Evolutionary conservation across 2,113 vertebrate species (phyloP), one percentile per base, ranked within the genome.

Genomic region (Rhagologus leucostigma): DNA sequence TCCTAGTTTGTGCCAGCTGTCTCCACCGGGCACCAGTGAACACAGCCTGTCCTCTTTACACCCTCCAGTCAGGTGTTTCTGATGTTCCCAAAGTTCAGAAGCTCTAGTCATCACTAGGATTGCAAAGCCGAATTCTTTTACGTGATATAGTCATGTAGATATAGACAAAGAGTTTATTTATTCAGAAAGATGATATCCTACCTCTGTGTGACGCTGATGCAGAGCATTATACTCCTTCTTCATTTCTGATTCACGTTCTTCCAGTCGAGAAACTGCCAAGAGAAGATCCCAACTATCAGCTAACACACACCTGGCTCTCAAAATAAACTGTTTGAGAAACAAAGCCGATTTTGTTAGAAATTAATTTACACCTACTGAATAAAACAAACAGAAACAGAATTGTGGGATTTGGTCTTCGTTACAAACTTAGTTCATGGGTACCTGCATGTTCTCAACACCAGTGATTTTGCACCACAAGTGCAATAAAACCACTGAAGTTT

Each of bases 191-290:
- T 35, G 12, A 32, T 33, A 49, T 42, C 73, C 50, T 89, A 99
- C 99, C 99, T 99, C 99, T 9, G 99, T 99, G 97, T 99, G 99
- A 52, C 99, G 98, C 94, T 99, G 99, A 96, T 99, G 99, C 79
- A 99, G 98, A 41, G 99, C 98, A 12, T 99, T 99, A 82, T 99
- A 99, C 62, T 99, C 99, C 93, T 99, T 99, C 98, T 99, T 99
- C 99, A 99, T 99, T 95, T 99, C 99, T 0, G 99, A 98, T 84
- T 99, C 99, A 55, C 99, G 98, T 75, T 99, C 99, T 92, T 99
- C 99, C 97, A 99, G 91, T 35, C 99, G 98, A 85, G 99, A 98
- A 97, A 99, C 99, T 99, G 63, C 10, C 94, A 96, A 79, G 60
- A 94, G 70, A 98, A 87, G 44, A 94, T 35, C 70, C 50, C 60